Evolutionary conservation across 2,113 vertebrate genomes (phyloP).

Genomic region (Centrocercus urophasianus): DNA sequence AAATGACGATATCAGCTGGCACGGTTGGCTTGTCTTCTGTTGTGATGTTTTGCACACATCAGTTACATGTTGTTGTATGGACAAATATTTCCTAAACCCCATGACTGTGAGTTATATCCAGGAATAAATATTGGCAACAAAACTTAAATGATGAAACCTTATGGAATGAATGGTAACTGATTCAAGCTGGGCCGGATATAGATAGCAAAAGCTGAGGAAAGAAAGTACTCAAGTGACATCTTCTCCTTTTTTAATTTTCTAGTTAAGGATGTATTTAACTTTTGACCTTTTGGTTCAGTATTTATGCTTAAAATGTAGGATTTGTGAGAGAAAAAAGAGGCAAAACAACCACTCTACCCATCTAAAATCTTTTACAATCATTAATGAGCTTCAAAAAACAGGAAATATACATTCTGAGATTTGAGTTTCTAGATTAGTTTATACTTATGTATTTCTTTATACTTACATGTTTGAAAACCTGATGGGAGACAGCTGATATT

Average conservation of each 20-base stretch:
- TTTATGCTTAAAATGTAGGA: not conserved
- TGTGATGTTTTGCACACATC: not conserved
- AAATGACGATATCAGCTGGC: not conserved
- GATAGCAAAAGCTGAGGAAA: not conserved
- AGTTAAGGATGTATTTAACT: not conserved
- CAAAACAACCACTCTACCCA: not conserved
- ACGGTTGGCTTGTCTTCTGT: not conserved
- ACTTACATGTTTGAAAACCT: not conserved
- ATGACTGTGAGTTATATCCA: constrained; percentile 48
- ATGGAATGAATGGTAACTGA: constrained; percentile 38
- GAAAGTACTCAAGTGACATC: not conserved
- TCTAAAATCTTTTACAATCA: not conserved
- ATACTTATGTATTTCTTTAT: not conserved
- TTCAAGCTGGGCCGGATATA: constrained; percentile 30
- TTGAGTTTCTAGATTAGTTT: not conserved
- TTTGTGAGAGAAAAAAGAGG: not conserved
- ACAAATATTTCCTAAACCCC: constrained; percentile 38
- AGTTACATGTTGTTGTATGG: not conserved
- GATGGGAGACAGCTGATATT: not conserved
- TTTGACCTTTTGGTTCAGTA: not conserved
- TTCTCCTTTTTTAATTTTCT: not conserved
- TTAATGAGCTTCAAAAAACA: not conserved
- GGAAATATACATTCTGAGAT: not conserved
- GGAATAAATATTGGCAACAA: constrained; percentile 50
- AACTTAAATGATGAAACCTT: constrained; percentile 60